phyloP scores from a whole-genome alignment of 37 sponge, comb jelly and placozoan genomes.

The Cliona cf. orientalis region DNA sequence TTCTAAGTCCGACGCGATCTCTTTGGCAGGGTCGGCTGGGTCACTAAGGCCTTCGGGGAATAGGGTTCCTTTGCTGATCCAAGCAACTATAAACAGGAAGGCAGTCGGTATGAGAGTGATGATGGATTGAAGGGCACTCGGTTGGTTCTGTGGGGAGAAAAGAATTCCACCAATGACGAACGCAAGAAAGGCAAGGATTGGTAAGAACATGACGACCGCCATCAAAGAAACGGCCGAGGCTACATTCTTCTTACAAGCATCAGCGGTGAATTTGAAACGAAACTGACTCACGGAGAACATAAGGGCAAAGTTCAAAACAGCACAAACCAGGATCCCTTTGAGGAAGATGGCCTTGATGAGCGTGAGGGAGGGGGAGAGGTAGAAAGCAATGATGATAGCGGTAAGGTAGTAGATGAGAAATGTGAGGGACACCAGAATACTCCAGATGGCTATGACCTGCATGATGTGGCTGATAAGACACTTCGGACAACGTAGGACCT shows the following conservation, averaged over 20 bases:
- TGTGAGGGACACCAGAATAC: conserved; percentile 42
- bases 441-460: conserved; percentile 48
- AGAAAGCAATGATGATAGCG: conserved; percentile 44
- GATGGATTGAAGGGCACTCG: conserved; percentile 23
- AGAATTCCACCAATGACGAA: conserved; percentile 52
- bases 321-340: conserved; percentile 45
- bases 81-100: conserved; percentile 46
- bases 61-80: conserved; percentile 43
- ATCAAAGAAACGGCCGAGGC: neutral
- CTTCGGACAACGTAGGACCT: neutral
- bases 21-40: conserved; percentile 6
- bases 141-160: conserved; percentile 5
- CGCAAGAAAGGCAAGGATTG: conserved; percentile 39
- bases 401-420: conserved; percentile 36
- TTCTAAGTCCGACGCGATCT: conserved; percentile 36
- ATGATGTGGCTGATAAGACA: conserved; percentile 9
- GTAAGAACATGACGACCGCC: conserved; percentile 19
- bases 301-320: conserved; percentile 33
- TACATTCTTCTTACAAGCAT: conserved; percentile 14
- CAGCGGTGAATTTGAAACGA: neutral
- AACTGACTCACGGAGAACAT: conserved; percentile 28
- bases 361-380: conserved; percentile 31
- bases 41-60: conserved; percentile 38
- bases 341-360: conserved; percentile 51
- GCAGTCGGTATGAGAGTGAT: conserved; percentile 42